Evolutionary conservation across 2,888 invertebrate species (phyloP).

Genomic region (Pollenia angustigena): DNA sequence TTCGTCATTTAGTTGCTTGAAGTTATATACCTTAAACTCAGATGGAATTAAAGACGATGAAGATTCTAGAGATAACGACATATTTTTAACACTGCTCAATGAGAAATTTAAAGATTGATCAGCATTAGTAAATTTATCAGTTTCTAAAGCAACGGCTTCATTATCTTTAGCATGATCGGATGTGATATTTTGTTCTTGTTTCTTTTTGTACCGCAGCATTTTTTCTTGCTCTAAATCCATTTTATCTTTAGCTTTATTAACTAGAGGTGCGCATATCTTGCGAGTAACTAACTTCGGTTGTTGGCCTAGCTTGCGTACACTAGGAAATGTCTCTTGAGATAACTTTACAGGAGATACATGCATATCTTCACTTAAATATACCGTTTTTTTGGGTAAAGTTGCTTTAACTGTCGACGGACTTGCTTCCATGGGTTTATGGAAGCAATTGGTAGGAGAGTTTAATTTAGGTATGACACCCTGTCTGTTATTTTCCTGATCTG

Average conservation of each 20-base stretch:
- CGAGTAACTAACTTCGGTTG: conserved; percentile 57
- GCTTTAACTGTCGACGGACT: neutral
- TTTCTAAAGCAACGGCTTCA: neutral
- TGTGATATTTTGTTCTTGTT: conserved; percentile 13
- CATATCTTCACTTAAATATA: conserved; percentile 39
- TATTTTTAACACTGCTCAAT: conserved; percentile 45
- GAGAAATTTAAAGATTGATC: conserved; percentile 50
- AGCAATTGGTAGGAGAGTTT: conserved; percentile 12
- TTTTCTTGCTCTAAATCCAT: conserved; percentile 31
- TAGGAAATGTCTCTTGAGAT: neutral
- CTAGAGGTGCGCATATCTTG: conserved; percentile 53
- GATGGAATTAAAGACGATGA: conserved; percentile 76
- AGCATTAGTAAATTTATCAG: neutral
- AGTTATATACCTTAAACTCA: conserved; percentile 76
- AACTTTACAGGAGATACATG: conserved; percentile 1
- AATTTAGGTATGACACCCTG: conserved; percentile 29
- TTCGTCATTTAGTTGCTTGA: conserved; percentile 78
- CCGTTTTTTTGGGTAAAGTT: neutral
- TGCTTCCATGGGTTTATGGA: conserved; percentile 26
- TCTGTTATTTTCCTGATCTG: neutral
- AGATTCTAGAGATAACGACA: conserved; percentile 50
- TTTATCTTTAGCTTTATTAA: conserved; percentile 27
- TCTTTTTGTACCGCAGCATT: conserved; percentile 32
- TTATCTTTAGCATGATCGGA: neutral
- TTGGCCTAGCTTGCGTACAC: conserved; percentile 16